Base-by-base conservation (phyloP, 2,888 invertebrate species). In the Mesoligia furuncula region DNA sequence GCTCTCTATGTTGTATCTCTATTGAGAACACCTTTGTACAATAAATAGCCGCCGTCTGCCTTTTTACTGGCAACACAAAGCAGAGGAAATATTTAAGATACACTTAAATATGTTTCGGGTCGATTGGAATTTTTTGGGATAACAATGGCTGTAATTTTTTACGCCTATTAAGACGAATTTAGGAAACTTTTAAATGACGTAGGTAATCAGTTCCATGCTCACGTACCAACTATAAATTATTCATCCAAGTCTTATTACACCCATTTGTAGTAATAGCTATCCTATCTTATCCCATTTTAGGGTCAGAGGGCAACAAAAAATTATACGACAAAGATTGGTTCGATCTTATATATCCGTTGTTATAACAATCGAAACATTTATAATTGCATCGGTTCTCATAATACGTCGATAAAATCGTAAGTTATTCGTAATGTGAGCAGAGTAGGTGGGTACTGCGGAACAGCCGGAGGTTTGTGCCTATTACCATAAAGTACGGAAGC, bases 401-500 rank as follows among this genome's bases (percentile, higher is more conserved):
- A 80, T 71, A 81, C 57, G 69, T 76, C 87, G 78, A 85, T 82
- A 79, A 79, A 79, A 87, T 76, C 48, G 72, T 81, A 84, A 84
- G 75, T 86, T 80, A 84, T 84, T 86, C 65, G 79, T 83, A 76
- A 86, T 80, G 74, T 73, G 77, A 72, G 72, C 61, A 51, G 66
- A 77, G 70, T 54, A 17, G 51, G 51, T 51, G n/a, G 24, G 31
- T 74, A 65, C 79, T 68, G 77, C 74, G 68, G 81, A 39, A 79
- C 73, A 83, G 78, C 82, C 81, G 79, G 85, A 84, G 88, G 88
- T 87, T 89, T 87, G 79, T 74, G 88, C 87, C 91, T 89, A 95
- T 95, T 95, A 94, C 89, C 95, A 95, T 95, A 95, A 95, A 95
- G 91, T 93, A 92, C 91, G 94, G 94, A 94, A 94, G 93, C 92